phyloP scores from a whole-genome alignment of 2,113 vertebrate species.

The Rutilus rutilus region DNA sequence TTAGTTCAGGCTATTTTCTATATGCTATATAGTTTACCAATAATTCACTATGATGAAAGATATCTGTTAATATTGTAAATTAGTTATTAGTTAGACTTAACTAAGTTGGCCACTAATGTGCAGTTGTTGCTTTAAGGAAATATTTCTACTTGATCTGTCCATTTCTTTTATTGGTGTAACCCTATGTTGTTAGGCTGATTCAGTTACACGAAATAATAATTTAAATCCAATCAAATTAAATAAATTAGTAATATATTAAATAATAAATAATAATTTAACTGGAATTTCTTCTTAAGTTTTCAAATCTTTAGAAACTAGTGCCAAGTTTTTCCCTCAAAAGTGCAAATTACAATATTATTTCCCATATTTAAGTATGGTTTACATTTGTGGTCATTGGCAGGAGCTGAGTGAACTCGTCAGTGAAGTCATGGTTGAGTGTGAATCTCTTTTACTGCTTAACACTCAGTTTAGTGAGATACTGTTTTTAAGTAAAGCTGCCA shows the following conservation, averaged over 20 bases:
- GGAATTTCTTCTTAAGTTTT: neutral
- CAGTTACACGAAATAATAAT: neutral
- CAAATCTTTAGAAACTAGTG: neutral
- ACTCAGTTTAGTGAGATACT: constrained; percentile 3
- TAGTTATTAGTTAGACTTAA: neutral
- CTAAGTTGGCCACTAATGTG: neutral
- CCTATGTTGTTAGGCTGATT: neutral
- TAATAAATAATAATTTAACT: neutral
- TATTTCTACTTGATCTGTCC: neutral
- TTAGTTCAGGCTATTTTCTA: neutral
- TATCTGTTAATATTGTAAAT: neutral
- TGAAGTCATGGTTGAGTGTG: constrained; percentile 11
- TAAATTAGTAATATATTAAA: no score
- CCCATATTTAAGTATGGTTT: neutral
- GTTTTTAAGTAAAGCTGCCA: neutral
- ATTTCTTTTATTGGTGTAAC: neutral
- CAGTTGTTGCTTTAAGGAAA: neutral
- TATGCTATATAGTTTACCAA: neutral
- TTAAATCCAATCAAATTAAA: no score
- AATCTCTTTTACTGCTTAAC: constrained; percentile 6
- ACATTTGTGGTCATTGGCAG: neutral
- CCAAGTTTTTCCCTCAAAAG: neutral
- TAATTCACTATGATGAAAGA: neutral
- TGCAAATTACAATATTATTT: neutral
- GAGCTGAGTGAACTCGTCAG: neutral